phyloP scores from a whole-genome alignment of 2,888 invertebrate genomes.

The Pseudococcus jackbeardsleyi region DNA sequence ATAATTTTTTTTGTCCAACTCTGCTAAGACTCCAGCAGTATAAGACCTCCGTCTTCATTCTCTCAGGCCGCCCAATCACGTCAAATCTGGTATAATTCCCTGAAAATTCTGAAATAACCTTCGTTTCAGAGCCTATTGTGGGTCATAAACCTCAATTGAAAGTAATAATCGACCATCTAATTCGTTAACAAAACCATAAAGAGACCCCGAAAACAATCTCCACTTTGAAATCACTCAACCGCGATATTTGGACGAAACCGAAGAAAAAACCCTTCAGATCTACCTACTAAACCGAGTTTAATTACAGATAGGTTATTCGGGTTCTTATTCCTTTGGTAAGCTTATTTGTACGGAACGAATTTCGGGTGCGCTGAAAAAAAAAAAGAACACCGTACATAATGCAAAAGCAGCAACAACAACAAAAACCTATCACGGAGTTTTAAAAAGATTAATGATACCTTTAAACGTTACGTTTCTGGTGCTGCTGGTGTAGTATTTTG shows the following conservation, averaged over 20 bases:
- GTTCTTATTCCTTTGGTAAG: background rate
- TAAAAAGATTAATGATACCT: slow-evolving; percentile 38
- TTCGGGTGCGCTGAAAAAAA: background rate
- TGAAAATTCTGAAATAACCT: too few species aligned
- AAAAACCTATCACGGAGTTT: slow-evolving; percentile 37
- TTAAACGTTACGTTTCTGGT: slow-evolving; percentile 6
- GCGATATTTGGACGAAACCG: background rate
- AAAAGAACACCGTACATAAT: background rate
- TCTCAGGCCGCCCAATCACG: too few species aligned
- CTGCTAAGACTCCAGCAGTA: too few species aligned
- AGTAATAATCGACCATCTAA: too few species aligned
- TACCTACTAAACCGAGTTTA: background rate
- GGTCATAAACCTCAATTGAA: too few species aligned
- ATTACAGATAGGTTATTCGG: background rate
- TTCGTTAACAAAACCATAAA: too few species aligned
- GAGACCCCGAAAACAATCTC: too few species aligned
- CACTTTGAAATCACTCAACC: too few species aligned
- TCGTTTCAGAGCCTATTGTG: too few species aligned
- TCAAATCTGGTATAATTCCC: too few species aligned
- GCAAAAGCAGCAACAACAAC: background rate
- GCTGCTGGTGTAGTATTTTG: background rate
- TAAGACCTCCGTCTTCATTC: too few species aligned
- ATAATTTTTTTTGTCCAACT: too few species aligned
- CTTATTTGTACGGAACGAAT: slow-evolving; percentile 9
- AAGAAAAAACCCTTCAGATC: background rate